phyloP scores from a whole-genome alignment of 2,113 vertebrate genomes.

The Neotoma lepida region DNA sequence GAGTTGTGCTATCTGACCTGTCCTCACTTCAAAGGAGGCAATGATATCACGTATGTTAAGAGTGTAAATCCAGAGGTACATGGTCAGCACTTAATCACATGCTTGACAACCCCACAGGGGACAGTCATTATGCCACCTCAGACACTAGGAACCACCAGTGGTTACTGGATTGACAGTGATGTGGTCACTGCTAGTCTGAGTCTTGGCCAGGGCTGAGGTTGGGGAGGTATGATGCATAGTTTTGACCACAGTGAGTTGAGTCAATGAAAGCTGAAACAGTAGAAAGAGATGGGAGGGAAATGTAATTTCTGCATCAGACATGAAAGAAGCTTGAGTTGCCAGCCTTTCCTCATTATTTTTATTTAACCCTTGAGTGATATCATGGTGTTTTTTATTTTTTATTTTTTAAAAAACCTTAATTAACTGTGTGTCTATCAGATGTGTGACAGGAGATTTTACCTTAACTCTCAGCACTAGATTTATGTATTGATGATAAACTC shows the following conservation, averaged over 20 bases:
- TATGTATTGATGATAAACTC: not conserved
- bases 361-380: not conserved
- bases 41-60: not conserved
- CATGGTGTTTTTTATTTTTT: not conserved
- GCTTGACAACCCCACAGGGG: not conserved
- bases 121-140: not conserved
- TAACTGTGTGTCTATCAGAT: not conserved
- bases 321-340: not conserved
- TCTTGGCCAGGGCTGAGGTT: not conserved
- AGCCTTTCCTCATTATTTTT: slow-evolving; percentile 35
- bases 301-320: not conserved
- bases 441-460: not conserved
- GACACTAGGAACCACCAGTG: not conserved
- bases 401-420: not conserved
- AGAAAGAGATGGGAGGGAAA: not conserved
- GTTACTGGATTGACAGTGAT: not conserved
- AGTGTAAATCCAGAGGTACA: not conserved
- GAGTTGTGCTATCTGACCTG: not conserved
- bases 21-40: not conserved
- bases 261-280: not conserved
- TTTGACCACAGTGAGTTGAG: not conserved
- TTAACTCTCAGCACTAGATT: not conserved
- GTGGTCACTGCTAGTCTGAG: not conserved
- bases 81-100: not conserved
- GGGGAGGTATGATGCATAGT: not conserved